Base-by-base conservation (phyloP, 2,888 invertebrate species). In the Hylaea fasciaria region DNA sequence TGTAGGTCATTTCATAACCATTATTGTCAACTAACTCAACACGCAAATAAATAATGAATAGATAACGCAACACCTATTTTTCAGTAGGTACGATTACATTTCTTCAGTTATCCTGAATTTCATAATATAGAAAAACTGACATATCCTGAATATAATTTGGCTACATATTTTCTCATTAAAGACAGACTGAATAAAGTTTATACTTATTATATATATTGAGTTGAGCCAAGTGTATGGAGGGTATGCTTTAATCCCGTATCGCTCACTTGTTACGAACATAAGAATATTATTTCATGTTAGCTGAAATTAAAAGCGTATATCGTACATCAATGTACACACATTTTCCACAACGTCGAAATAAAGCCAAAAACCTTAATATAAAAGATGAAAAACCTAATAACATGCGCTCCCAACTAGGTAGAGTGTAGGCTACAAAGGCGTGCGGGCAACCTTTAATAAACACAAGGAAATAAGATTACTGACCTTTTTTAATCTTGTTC, bases 401-500 rank as follows among this genome's bases (percentile, higher is more conserved):
- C 45, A 54, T 59, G 48, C 37, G 43, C 28, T 37, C 52, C 28
- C 49, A 10, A 40, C 40, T 40, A 29, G 40, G 17, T 48, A 37
- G 9, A 32, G 32, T 32, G 32, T 9, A 32, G 37, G 57, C 55
- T 49, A 62, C 68, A 69, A 69, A 70, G 50, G 47, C 50, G 41
- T 48, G 65, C 50, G 41, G 50, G 65, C 57, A 63, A 48, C 8
- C 28, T 63, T 63, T 43, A 49, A 59, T 63, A 64, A 41, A 60
- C 49, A 59, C 64, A 62, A 60, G 47, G 28, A 50, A 62, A 65
- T 17, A 53, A 28, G 46, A 65, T 57, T 49, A 49, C 82, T 84
- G 75, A 89, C 88, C 87, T 74, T 72, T 77, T 69, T 76, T 74
- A 44, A 73, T 73, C 66, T 68, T 79, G 45, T 64, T 76, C 61